phyloP scores from a whole-genome alignment of 1,140 invertebrate genomes.

The Halictus rubicundus region DNA sequence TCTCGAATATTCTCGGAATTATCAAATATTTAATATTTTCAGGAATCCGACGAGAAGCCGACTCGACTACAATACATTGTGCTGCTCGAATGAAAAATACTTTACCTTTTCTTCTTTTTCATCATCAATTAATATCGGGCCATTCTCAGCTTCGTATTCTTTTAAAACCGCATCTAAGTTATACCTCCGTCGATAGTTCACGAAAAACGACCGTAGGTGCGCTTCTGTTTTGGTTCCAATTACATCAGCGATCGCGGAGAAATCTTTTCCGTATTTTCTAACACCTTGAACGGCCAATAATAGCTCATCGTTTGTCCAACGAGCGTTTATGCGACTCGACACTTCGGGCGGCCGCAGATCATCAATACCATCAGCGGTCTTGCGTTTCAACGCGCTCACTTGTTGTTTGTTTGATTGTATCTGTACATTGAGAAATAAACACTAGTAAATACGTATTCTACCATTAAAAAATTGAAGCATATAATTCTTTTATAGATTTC shows the following conservation, averaged over 20 bases:
- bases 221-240: conserved; percentile 97
- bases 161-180: conserved; percentile 94
- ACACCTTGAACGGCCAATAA: conserved; percentile 95
- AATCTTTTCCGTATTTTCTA: conserved; percentile 97
- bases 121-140: conserved; percentile 82
- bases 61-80: neutral
- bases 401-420: conserved; percentile 97
- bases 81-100: neutral
- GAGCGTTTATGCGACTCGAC: conserved; percentile 88
- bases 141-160: conserved; percentile 92
- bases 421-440: conserved; percentile 80
- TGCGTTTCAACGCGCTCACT: conserved; percentile 91
- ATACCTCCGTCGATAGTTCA: conserved; percentile 93
- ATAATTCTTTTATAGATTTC: neutral
- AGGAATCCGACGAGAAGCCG: too few species aligned
- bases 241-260: conserved; percentile 96
- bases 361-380: conserved; percentile 88
- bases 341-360: conserved; percentile 86
- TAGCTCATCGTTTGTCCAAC: conserved; percentile 96
- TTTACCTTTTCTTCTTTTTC: conserved; percentile 81
- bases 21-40: too few species aligned
- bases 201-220: conserved; percentile 94
- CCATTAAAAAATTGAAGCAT: neutral
- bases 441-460: neutral
- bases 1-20: too few species aligned